phyloP scores from a whole-genome alignment of 2,113 vertebrate species.

The Pachycephala philippinensis region DNA sequence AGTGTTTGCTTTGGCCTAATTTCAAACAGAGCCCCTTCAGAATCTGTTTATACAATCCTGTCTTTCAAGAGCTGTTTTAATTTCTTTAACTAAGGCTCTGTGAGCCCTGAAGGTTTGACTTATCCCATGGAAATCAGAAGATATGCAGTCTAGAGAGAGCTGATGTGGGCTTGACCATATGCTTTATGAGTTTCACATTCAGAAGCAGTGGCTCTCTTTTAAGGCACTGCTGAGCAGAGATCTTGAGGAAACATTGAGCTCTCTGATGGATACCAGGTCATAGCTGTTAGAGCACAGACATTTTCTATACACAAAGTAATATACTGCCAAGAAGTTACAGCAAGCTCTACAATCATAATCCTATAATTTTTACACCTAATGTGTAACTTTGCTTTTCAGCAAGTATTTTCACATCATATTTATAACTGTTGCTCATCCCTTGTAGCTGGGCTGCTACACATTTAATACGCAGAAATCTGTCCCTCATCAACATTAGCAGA shows the following conservation, averaged over 20 bases:
- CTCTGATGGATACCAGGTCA: background rate
- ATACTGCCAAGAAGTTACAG: background rate
- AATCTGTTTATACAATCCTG: conserved; percentile 47
- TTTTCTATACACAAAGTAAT: background rate
- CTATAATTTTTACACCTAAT: background rate
- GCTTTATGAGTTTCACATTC: background rate
- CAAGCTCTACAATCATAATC: background rate
- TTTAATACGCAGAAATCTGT: background rate
- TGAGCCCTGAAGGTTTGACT: conserved; percentile 11
- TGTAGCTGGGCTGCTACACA: background rate
- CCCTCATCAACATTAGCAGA: background rate
- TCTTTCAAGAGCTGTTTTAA: conserved; percentile 63
- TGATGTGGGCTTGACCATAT: background rate
- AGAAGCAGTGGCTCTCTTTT: background rate
- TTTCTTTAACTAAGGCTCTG: conserved; percentile 47
- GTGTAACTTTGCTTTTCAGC: background rate
- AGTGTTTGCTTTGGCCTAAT: conserved; percentile 44
- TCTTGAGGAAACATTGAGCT: background rate
- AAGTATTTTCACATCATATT: background rate
- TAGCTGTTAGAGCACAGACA: background rate
- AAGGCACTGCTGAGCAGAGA: background rate
- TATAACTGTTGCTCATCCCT: background rate
- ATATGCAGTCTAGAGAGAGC: background rate
- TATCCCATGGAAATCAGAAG: conserved; percentile 38
- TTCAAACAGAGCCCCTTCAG: conserved; percentile 46